Evolutionary conservation across 1,140 invertebrate species (phyloP), one percentile per base, ranked within the genome.

Genomic region (Pectinophora gossypiella): DNA sequence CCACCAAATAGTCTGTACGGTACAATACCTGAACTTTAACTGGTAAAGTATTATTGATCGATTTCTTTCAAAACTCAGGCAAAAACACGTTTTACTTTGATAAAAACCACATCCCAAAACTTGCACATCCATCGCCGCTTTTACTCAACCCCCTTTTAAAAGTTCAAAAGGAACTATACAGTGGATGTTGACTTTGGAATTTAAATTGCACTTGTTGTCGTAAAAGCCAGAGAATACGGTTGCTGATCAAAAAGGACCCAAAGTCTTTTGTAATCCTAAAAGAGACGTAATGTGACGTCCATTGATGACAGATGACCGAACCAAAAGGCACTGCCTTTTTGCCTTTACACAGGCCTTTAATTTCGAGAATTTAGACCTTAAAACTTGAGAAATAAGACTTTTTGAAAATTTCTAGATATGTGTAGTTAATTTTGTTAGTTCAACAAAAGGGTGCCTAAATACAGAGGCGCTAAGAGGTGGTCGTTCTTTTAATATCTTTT

Each of bases 391-490:
- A 32, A 3, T 23, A 12, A 9, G n/a, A 9, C 27, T 32, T 32
- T 32, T 9, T 32, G 1, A 32, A 9, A 32, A 32, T 9, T 23
- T 9, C n/a, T 32, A 23, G 4, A 23, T 5, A 23, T 4, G 22
- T 23, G 22, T 23, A 4, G 10, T 32, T 51, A 60, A 61, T 49
- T 64, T 66, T 21, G 54, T 56, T 56, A 56, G 65, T 68, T 54
- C 2, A 32, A 32, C 49, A 66, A 59, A 72, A 76, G 60, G 57
- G 46, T 56, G 40, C 54, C 69, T 61, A 77, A 82, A 82, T 71
- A 77, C 72, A 27, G 76, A 82, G 78, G 76, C 73, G 78, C 76
- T 80, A 82, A 80, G 76, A 78, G 72, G 74, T 77, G 73, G 71
- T 74, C 59, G 13, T 4, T 3, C 2, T 40, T 20, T 44, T 44